Conservation (phyloP, 2,797 vertebrate genomes). For the Notolepis coatsorum region DNA sequence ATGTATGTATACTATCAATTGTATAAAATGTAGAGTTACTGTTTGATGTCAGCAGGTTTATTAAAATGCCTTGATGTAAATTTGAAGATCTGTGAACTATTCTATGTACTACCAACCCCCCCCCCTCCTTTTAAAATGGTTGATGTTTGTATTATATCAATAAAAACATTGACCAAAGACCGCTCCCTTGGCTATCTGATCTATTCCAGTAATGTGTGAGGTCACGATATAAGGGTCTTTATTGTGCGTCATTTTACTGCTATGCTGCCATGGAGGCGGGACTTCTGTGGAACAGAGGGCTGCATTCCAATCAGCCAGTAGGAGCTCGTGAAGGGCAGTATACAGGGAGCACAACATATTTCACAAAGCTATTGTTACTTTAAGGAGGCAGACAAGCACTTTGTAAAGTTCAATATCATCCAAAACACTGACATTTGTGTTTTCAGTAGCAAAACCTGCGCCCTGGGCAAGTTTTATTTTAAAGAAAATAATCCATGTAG, state of each 20-base stretch:
- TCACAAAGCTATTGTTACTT: too few species aligned
- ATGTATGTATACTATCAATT: slow-evolving; percentile 30
- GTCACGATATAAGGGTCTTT: slow-evolving; percentile 28
- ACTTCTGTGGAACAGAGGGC: background rate
- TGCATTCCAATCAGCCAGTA: background rate
- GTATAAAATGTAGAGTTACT: slow-evolving; percentile 35
- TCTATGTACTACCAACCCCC: slow-evolving; percentile 20
- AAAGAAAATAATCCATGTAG: too few species aligned
- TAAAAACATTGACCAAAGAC: slow-evolving; percentile 47
- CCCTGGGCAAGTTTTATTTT: too few species aligned
- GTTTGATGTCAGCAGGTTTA: slow-evolving; percentile 19
- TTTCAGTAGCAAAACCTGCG: too few species aligned
- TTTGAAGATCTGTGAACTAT: slow-evolving; percentile 5
- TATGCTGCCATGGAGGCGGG: slow-evolving; percentile 21
- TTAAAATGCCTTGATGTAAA: slow-evolving; percentile 36
- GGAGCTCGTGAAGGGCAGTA: too few species aligned
- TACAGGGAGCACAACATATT: too few species aligned
- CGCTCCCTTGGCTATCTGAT: background rate
- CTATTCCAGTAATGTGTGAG: slow-evolving; percentile 40
- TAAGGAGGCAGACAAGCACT: too few species aligned
- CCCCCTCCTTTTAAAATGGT: slow-evolving; percentile 18
- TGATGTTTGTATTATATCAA: slow-evolving; percentile 49
- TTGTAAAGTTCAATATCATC: too few species aligned
- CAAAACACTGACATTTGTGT: too few species aligned
- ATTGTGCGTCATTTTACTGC: background rate